Base-by-base conservation (phyloP, 2,797 vertebrate genomes). In the Poecilia wingei region DNA sequence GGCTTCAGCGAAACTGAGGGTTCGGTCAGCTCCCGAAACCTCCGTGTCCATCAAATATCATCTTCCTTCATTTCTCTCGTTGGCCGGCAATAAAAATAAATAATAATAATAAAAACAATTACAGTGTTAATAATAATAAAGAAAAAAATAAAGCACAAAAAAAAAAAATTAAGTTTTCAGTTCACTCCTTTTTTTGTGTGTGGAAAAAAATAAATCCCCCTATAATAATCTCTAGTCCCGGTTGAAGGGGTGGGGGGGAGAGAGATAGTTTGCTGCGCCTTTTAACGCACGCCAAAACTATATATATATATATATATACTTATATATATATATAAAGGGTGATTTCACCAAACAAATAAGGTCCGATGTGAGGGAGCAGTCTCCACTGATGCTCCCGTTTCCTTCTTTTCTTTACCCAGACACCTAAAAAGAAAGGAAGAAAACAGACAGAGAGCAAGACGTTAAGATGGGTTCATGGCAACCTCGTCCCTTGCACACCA, bases 401-500 rank as follows among this genome's bases (percentile, higher is more conserved):
- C 75, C 79, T 76, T 84, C 75, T 87, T 82, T 77, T 89, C 82
- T 87, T 64, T 8, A 75, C 81, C 86, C 89, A 87, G 73, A 85
- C 85, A 93, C 91, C 94, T 94, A 88, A 79, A 59, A 92, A 91
- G 83, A 93, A 84, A 93, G 85, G 87, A 76, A 86, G 72, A 77
- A 78, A 78, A 79, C 69, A 81, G 80, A 92, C 85, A 91, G 82
- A 92, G 3, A 92, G 85, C 89, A 89, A 96, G 93, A 95, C 96
- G 95, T 97, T 96, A 96, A 53, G 96, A 96, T 95, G 95, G 91
- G 96, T 96, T 96, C 96, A 97, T 96, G 93, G 95, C 94, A 95
- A 96, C 96, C 96, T 96, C 92, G 96, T 96, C 96, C 96, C 96
- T 91, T 96, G 95, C 91, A 88, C 91, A 96, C 96, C 97, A 96